Evolutionary conservation across 2,888 invertebrate species (phyloP), one percentile per base, ranked within the genome.

Genomic region (Meganola albula): DNA sequence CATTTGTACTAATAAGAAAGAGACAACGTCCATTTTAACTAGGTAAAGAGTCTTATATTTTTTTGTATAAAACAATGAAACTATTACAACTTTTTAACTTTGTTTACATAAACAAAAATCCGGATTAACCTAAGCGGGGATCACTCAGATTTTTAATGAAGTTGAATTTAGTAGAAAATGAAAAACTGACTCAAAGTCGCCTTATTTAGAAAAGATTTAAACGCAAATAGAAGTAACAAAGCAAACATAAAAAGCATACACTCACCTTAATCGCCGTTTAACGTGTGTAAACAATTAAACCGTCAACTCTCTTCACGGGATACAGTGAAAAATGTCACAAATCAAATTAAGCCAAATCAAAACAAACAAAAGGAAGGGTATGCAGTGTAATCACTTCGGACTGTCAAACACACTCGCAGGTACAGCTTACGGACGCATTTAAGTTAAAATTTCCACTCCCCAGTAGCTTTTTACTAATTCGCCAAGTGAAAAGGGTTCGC

Each of bases 401-500:
- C 79, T 84, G 85, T 85, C 85, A 85, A 82, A 83, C 82, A 74
- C 85, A 85, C 79, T 70, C 73, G 55, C 71, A 80, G 76, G 78
- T 79, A 71, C 71, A 62, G 74, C 76, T 77, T 74, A 78, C 77
- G 67, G 70, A 69, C 72, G 75, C 76, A 73, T 83, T 84, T 83
- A 82, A 85, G 73, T 84, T 83, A 84, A 85, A 82, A 85, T 84
- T 78, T 83, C 78, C 84, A 79, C 84, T 82, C 83, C 83, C 84
- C 80, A 74, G 74, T 79, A 74, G 84, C 84, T 85, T 85, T 85
- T 84, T 84, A 85, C 84, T 84, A 85, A 85, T 85, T 84, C 80
- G 84, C 84, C 80, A 84, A 85, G 84, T 85, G 85, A 85, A 85
- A 84, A 86, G 85, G 85, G 85, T 86, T 84, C 80, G 74, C 57